Base-by-base conservation (phyloP, 2,797 vertebrate species). In the Strix occidentalis region DNA sequence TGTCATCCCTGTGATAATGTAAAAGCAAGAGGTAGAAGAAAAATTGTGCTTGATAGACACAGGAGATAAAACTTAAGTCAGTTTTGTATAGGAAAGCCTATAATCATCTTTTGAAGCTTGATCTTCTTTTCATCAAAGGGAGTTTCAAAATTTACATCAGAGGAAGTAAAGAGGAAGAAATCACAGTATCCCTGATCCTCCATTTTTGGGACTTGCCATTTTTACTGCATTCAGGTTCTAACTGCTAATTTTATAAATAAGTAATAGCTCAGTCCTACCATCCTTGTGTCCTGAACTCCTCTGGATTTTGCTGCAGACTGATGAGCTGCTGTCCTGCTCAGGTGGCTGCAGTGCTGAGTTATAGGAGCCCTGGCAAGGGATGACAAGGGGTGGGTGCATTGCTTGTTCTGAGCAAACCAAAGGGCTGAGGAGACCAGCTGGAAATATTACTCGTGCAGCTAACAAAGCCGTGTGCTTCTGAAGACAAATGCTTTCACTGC, bases 371-470 rank as follows among this genome's bases (percentile, higher is more conserved):
- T 39, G 61, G 13, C 13, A 8, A 3, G n/a, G 37, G 66, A 25
- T 3, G 43, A 16, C 66, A 84, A 21, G 0, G 0, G 41, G 35
- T 0, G 1, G 33, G 46, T 6, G 39, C 10, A 2, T 16, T 2
- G 5, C 71, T 53, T 31, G 9, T 41, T 50, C 80, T 50, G 41
- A 53, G 83, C 41, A 25, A 57, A 43, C 11, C 0, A 0, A 61
- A 69, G 76, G 76, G 46, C 28, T 80, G 72, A 74, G 75, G 51
- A 90, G 61, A 60, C 35, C 70, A 80, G 56, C 63, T 90, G 60
- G 21, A 87, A 90, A 60, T 48, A 39, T 43, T 31, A 20, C 48
- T 75, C 65, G 41, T 1, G 21, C 46, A 93, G 69, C 69, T 57
- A 76, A 83, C 51, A 89, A 71, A 92, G 77, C 71, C 0, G 0